Evolutionary conservation across 64 coral and sea anemone genomes (phyloP).

Genomic region (Dendrophyllia cribrosa): DNA sequence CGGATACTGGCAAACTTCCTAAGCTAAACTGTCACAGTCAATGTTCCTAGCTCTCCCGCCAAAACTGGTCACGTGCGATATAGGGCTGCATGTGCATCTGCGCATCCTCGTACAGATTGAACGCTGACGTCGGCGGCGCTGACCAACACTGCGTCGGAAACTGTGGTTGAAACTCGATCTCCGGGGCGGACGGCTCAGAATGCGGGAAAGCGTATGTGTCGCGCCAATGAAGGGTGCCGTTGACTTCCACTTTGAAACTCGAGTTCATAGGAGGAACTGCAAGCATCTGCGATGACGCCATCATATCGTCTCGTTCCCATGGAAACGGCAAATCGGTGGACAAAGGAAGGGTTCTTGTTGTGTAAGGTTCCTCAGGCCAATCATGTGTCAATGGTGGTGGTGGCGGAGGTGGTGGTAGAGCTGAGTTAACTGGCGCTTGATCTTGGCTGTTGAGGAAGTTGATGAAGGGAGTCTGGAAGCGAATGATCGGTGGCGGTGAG

Average conservation of each 20-base stretch:
- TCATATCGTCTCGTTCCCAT: slow-evolving; percentile 24
- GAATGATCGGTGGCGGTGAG: slow-evolving; percentile 84
- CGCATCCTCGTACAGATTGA: slow-evolving; percentile 62
- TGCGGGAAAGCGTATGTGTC: slow-evolving; percentile 6
- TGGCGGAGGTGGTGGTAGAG: slow-evolving; percentile 11
- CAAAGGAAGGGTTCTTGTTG: not conserved
- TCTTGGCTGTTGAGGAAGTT: slow-evolving; percentile 73
- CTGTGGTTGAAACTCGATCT: slow-evolving; percentile 40
- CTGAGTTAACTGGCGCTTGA: not conserved
- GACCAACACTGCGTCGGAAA: slow-evolving; percentile 64
- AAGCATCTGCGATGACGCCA: not conserved
- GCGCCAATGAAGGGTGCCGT: slow-evolving; percentile 20
- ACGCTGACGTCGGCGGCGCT: slow-evolving; percentile 3
- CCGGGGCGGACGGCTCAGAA: slow-evolving; percentile 20
- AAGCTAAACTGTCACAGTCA: not conserved
- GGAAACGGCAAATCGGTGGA: slow-evolving; percentile 18
- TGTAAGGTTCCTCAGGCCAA: slow-evolving; percentile 25
- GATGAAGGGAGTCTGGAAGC: slow-evolving; percentile 77
- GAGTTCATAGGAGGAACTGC: not conserved
- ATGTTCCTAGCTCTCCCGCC: slow-evolving; percentile 1
- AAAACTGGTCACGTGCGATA: slow-evolving; percentile 24
- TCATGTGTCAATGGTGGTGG: slow-evolving; percentile 43
- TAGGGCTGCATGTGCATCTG: slow-evolving; percentile 42
- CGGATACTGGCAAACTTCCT: not conserved
- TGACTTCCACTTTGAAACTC: slow-evolving; percentile 31